Evolutionary conservation across 2,888 invertebrate genomes (phyloP).

Genomic region (Sturmia bella): DNA sequence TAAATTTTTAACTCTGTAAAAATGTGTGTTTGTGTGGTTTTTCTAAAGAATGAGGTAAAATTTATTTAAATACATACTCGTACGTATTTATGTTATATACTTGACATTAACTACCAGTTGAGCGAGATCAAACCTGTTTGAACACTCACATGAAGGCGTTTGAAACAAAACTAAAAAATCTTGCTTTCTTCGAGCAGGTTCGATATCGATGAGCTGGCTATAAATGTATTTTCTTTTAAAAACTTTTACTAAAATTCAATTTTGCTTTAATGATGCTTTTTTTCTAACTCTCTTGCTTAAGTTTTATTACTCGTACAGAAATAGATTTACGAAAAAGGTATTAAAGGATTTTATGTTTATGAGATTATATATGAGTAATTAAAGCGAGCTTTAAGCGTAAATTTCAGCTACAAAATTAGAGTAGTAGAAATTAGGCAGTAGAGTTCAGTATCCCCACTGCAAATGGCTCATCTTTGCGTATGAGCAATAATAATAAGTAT

Average conservation of each 20-base stretch:
- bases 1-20: slow-evolving; percentile 53
- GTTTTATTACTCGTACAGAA: slow-evolving; percentile 56
- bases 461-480: no score
- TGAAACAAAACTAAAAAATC: no score
- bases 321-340: slow-evolving; percentile 56
- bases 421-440: no score
- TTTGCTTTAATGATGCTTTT: slow-evolving; percentile 22
- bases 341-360: slow-evolving; percentile 5
- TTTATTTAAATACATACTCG: no score
- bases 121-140: no score
- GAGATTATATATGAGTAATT: background rate
- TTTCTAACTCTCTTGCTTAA: slow-evolving; percentile 46
- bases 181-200: no score
- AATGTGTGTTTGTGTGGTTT: slow-evolving; percentile 52
- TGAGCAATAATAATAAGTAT: no score
- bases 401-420: no score
- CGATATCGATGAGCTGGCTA: no score
- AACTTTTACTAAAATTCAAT: slow-evolving; percentile 19
- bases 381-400: background rate
- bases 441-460: no score
- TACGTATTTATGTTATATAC: slow-evolving; percentile 22
- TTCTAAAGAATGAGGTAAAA: slow-evolving; percentile 70
- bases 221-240: slow-evolving; percentile 18
- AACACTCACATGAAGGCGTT: no score
- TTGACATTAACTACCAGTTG: no score